A percentile compares a stretch with the other conserved stretches of the same genome.
Evolutionary conservation across 2,113 vertebrate species (phyloP).

Genomic region (Talpa occidentalis): DNA sequence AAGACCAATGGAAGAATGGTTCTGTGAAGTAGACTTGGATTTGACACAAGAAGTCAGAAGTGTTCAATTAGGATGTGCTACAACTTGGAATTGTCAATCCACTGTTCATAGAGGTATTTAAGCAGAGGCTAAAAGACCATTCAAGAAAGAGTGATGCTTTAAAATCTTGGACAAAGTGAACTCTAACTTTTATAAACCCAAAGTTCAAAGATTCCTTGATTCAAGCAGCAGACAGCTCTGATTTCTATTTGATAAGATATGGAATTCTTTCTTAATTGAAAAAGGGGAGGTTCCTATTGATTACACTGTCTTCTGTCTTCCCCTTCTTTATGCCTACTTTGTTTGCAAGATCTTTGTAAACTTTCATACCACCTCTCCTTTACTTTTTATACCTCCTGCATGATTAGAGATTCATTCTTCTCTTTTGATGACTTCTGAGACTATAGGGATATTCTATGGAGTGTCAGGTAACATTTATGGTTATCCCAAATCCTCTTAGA

Average conservation of each 20-base stretch:
- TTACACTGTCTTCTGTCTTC: neutral
- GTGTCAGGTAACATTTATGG: neutral
- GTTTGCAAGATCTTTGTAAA: neutral
- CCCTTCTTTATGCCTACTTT: neutral
- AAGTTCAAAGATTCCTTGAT: neutral
- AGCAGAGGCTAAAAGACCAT: neutral
- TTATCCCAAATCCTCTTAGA: neutral
- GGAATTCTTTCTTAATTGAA: neutral
- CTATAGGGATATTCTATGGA: neutral
- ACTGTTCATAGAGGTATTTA: neutral
- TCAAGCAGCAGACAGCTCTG: neutral
- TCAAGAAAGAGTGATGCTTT: neutral
- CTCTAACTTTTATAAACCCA: neutral
- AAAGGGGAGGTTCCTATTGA: neutral
- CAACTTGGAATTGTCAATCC: neutral
- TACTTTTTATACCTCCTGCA: neutral
- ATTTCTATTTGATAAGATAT: neutral
- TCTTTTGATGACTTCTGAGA: neutral
- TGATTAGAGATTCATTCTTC: neutral
- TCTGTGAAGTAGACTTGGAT: neutral
- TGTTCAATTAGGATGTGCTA: neutral
- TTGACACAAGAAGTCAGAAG: neutral
- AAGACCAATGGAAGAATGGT: neutral
- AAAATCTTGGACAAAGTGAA: neutral
- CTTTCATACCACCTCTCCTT: neutral